Conservation (phyloP, 2,888 invertebrate genomes). For the Pterostichus madidus region DNA sequence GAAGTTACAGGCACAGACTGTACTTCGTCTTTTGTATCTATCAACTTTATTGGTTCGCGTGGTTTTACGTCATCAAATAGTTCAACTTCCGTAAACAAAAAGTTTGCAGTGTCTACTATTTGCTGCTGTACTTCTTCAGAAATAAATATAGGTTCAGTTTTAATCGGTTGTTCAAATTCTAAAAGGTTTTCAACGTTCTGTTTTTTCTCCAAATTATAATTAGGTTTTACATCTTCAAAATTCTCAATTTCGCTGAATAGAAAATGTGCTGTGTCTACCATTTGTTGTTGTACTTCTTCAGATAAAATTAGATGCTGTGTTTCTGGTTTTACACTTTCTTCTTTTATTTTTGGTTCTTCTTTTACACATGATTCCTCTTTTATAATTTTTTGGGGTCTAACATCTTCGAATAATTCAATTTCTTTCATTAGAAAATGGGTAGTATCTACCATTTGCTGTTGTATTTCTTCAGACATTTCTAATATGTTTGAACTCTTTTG, state of each 20-base stretch:
- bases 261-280: constrained; percentile 72
- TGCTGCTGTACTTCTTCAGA: constrained; percentile 70
- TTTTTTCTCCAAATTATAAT: constrained; percentile 47
- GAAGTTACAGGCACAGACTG: neutral
- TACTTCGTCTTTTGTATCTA: neutral
- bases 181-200: neutral
- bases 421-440: constrained; percentile 72
- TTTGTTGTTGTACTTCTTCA: constrained; percentile 70
- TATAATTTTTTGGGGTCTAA: constrained; percentile 68
- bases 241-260: constrained; percentile 72
- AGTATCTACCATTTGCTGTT: constrained; percentile 71
- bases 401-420: constrained; percentile 72
- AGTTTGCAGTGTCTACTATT: constrained; percentile 72
- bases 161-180: constrained; percentile 47
- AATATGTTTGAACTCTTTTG: neutral
- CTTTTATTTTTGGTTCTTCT: constrained; percentile 17
- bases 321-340: constrained; percentile 21
- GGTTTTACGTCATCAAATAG: constrained; percentile 69
- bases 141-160: constrained; percentile 53
- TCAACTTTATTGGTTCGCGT: neutral
- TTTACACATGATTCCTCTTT: constrained; percentile 37
- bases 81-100: constrained; percentile 72
- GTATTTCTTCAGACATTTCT: constrained; percentile 69
- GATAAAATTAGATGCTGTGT: constrained; percentile 66
- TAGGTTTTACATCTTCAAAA: constrained; percentile 72